Conservation (phyloP, 2,797 vertebrate genomes). For the Acrocephalus scirpaceus region DNA sequence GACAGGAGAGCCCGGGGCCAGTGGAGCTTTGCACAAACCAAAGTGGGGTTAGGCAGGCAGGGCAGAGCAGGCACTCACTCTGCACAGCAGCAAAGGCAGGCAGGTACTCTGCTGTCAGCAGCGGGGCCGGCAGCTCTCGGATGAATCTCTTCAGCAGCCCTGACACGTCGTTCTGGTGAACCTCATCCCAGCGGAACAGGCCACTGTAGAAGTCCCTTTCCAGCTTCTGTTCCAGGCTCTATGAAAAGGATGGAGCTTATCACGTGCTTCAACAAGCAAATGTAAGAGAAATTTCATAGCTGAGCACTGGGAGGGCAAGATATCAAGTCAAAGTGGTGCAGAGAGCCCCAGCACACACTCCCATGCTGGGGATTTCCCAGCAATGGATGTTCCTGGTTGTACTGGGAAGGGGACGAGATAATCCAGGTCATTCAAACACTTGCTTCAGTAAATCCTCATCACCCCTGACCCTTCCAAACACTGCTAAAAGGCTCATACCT, state of each 20-base stretch:
- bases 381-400: neutral
- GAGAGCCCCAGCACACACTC: neutral
- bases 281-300: neutral
- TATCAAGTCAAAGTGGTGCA: neutral
- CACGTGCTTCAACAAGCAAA: neutral
- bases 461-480: neutral
- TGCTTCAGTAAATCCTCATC: neutral
- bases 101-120: conserved; percentile 90
- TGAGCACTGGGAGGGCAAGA: neutral
- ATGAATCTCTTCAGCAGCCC: conserved; percentile 93
- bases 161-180: conserved; percentile 87
- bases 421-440: neutral
- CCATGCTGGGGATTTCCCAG: neutral
- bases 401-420: neutral
- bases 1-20: neutral
- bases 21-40: neutral
- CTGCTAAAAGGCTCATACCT: conserved; percentile 73
- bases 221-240: conserved; percentile 87
- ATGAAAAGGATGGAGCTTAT: neutral
- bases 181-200: conserved; percentile 86
- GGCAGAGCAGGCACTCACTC: conserved; percentile 59
- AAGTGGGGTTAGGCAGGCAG: neutral
- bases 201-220: conserved; percentile 85
- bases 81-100: conserved; percentile 85
- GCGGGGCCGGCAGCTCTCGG: conserved; percentile 85